phyloP scores from a whole-genome alignment of 2,888 invertebrate genomes.

The Elmis aenea region DNA sequence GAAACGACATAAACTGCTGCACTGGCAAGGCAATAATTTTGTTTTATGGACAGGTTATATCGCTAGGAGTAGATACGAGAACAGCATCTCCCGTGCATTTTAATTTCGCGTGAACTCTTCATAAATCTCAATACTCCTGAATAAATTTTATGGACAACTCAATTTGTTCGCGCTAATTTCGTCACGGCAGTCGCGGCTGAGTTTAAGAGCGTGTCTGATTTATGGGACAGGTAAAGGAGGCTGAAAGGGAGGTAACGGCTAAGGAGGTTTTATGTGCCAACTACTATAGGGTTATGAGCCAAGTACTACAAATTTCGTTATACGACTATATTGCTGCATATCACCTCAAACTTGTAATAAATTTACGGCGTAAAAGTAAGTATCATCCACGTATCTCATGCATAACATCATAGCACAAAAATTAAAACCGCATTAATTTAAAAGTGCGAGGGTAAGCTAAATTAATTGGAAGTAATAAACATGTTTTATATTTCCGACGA shows the following conservation, averaged over 20 bases:
- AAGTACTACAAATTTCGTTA: conserved; percentile 26
- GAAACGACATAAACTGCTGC: conserved; percentile 25
- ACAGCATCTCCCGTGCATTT: conserved; percentile 25
- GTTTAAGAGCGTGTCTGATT: conserved; percentile 20
- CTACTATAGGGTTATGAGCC: conserved; percentile 24
- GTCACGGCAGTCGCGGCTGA: conserved; percentile 25
- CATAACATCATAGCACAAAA: too few relatives aligned
- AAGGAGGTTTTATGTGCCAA: conserved; percentile 25
- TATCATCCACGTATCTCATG: too few relatives aligned
- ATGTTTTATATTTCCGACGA: too few relatives aligned
- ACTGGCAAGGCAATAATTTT: conserved; percentile 25
- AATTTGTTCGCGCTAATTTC: conserved; percentile 33
- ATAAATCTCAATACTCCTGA: conserved; percentile 28
- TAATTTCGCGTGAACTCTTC: conserved; percentile 24
- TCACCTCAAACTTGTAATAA: too few relatives aligned
- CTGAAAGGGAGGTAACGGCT: conserved; percentile 18
- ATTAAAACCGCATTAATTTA: too few relatives aligned
- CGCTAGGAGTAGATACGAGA: conserved; percentile 23
- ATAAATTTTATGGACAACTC: conserved; percentile 32
- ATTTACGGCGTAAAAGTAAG: too few relatives aligned
- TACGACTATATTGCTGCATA: too few relatives aligned
- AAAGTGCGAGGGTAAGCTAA: too few relatives aligned
- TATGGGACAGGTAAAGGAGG: conserved; percentile 22
- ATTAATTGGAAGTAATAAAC: too few relatives aligned
- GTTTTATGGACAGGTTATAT: conserved; percentile 29